These are phyloP conservation scores for Acrossocheilus wenchowensis DNA, from an alignment of 2,797 vertebrate species.

Conservation along the genomic window DNA sequence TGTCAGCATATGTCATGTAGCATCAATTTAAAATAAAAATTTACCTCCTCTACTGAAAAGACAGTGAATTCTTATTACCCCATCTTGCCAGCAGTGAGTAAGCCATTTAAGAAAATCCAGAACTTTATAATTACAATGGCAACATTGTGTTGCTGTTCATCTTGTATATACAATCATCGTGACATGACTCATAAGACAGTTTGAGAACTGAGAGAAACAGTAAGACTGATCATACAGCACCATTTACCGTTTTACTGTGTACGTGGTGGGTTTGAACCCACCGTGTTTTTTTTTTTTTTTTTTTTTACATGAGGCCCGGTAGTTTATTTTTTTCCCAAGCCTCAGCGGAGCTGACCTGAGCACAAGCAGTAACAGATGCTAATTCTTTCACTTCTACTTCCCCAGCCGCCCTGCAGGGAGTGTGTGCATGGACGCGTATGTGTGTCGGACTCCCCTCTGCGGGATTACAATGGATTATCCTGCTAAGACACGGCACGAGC, in stretches of 20 bases:
- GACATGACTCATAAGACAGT: background rate
- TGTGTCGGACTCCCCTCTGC: conserved; percentile 66
- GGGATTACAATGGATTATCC: conserved; percentile 82
- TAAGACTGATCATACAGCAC: background rate
- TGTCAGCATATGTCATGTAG: background rate
- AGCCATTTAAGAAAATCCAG: background rate
- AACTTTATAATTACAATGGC: background rate
- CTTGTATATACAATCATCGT: background rate
- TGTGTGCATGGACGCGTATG: conserved; percentile 8
- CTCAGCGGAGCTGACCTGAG: conserved; percentile 71
- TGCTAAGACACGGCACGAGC: conserved; percentile 72
- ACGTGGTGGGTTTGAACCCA: conserved; percentile 40
- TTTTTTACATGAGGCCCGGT: conserved; percentile 69
- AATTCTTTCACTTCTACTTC: conserved; percentile 77
- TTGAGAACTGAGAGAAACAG: conserved; percentile 3
- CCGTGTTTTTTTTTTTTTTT: conserved; percentile 51
- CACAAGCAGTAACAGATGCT: conserved; percentile 78
- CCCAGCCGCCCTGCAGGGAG: conserved; percentile 64
- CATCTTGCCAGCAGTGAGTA: background rate
- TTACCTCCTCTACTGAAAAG: background rate
- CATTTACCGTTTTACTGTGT: background rate
- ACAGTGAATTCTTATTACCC: background rate
- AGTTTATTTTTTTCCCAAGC: conserved; percentile 56
- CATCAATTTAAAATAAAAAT: background rate
- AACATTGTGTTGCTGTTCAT: background rate